phyloP scores from a whole-genome alignment of 2,113 vertebrate genomes.

The Naja naja region DNA sequence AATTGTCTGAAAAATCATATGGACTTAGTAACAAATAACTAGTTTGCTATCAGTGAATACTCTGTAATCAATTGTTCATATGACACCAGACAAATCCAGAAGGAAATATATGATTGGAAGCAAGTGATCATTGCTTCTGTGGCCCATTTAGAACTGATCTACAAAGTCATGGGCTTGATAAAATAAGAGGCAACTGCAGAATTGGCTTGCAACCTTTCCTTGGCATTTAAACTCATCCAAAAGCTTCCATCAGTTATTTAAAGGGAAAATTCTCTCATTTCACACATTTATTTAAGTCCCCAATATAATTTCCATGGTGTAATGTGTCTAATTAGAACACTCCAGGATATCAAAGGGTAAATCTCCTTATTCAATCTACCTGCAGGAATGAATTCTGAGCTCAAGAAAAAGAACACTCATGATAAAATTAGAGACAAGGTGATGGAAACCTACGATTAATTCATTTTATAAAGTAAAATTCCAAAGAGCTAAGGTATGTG shows the following conservation, averaged over 20 bases:
- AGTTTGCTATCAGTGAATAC: neutral
- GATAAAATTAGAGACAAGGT: neutral
- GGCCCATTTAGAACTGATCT: neutral
- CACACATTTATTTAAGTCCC: neutral
- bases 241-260: neutral
- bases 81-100: neutral
- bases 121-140: neutral
- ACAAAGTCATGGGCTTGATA: neutral
- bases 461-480: neutral
- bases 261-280: neutral
- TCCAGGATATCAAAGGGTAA: neutral
- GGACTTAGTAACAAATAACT: neutral
- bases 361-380: neutral
- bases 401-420: neutral
- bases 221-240: neutral
- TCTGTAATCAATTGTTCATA: neutral
- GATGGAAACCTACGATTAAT: neutral
- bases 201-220: neutral
- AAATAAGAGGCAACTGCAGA: neutral
- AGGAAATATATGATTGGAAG: neutral
- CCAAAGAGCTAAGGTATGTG: neutral
- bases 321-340: neutral
- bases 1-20: neutral
- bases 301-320: neutral
- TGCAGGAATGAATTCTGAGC: constrained; percentile 16